Evolutionary conservation across 2,797 vertebrate species (phyloP).

Genomic region (Tokudaia muenninki): DNA sequence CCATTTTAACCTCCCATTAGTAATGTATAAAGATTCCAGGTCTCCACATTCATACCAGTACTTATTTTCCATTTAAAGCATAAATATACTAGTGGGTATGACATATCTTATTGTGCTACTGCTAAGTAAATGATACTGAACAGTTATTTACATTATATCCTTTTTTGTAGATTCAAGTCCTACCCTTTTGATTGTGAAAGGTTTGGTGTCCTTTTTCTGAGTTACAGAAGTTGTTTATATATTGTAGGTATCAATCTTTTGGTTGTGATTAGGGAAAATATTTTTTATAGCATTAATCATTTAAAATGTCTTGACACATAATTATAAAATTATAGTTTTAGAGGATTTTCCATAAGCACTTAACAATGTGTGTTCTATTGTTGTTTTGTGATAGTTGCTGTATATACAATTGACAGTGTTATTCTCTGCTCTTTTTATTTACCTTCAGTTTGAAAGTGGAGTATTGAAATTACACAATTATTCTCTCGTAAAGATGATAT

Average conservation of each 20-base stretch:
- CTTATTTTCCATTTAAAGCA: background rate
- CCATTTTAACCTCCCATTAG: background rate
- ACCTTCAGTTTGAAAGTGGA: background rate
- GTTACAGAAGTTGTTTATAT: background rate
- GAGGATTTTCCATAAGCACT: background rate
- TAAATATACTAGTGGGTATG: background rate
- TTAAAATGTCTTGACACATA: background rate
- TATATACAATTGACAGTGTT: background rate
- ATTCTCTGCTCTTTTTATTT: background rate
- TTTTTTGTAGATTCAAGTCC: background rate
- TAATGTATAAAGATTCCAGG: background rate
- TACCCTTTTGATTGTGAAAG: background rate
- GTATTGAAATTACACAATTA: background rate
- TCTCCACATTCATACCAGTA: background rate
- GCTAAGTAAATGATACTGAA: background rate
- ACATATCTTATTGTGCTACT: background rate
- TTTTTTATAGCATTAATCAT: background rate
- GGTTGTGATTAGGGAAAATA: background rate
- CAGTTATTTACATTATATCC: background rate
- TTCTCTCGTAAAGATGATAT: background rate
- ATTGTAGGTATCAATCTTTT: background rate
- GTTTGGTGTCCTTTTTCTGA: background rate
- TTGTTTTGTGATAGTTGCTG: background rate
- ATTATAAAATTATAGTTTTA: background rate
- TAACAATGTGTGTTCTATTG: background rate